Conservation (phyloP, 2,888 invertebrate species). For the Nebria salina region DNA sequence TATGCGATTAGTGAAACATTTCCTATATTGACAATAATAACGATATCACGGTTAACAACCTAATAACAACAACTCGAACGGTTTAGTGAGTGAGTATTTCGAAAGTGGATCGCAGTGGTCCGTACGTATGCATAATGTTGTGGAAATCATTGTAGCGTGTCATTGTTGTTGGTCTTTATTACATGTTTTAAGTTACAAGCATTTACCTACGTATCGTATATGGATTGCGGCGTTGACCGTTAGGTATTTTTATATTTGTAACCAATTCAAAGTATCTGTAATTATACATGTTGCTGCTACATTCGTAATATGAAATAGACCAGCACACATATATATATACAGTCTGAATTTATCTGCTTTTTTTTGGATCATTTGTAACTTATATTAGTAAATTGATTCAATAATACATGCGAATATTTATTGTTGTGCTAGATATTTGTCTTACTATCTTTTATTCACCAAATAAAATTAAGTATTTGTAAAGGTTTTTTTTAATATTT, state of each 20-base stretch:
- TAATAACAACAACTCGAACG: neutral
- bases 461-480: too few species aligned
- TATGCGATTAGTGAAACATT: neutral
- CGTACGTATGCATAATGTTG: neutral
- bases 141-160: slow-evolving; percentile 15
- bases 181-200: slow-evolving; percentile 3
- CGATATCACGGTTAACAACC: neutral
- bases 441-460: too few species aligned
- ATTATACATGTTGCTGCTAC: neutral
- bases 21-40: neutral
- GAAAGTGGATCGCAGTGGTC: neutral
- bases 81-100: neutral
- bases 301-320: neutral
- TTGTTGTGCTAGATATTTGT: neutral
- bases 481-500: too few species aligned
- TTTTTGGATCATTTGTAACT: slow-evolving; percentile 14
- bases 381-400: slow-evolving; percentile 12
- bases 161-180: slow-evolving; percentile 4
- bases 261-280: slow-evolving; percentile 4
- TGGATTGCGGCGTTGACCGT: slow-evolving; percentile 9
- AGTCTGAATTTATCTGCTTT: neutral
- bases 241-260: slow-evolving; percentile 24
- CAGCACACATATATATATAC: neutral
- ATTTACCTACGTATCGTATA: neutral
- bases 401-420: neutral